Evolutionary conservation across 2,888 invertebrate genomes (phyloP), one percentile per base, ranked within the genome.

Genomic region (Gasteruption jaculator): DNA sequence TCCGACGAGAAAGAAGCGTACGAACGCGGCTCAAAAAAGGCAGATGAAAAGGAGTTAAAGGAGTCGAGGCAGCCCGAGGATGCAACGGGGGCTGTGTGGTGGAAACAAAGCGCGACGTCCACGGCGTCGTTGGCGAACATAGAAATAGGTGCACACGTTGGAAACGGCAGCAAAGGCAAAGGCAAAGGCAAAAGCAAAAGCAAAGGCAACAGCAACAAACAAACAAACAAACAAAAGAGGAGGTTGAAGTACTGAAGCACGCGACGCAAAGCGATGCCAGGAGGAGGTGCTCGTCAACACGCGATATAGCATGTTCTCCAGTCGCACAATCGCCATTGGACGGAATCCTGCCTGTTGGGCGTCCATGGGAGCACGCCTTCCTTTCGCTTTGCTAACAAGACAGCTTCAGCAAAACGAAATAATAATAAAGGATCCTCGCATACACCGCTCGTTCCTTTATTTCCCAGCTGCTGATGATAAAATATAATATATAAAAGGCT

Each of bases 231-330:
- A 24, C 38, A 26, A 27, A 12, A 38, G 38, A 37, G 19, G 32
- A 47, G 40, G 39, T 41, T 43, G 26, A 39, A n/a, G n/a, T n/a
- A n/a, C n/a, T n/a, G 49, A 39, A 50, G 41, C 48, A 53, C 48
- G 49, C 55, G 53, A 60, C 48, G n/a, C 52, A 51, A 52, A 54
- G 52, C 53, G 56, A 58, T 54, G 50, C 57, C 55, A 55, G 65
- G 62, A 63, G 69, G 69, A 67, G 69, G 68, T 59, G 63, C 67
- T 61, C 61, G 58, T 50, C 62, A 63, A 62, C 67, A 67, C 67
- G 68, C 68, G 65, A 68, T 64, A 63, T 65, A 60, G 65, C 63
- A 60, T 68, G 66, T 64, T 62, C 52, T 45, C 49, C 49, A 50
- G 41, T 54, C 47, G 48, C 35, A 52, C 40, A 25, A 49, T 42